A percentile compares a stretch with the other conserved stretches of the same genome.
Conservation (phyloP, 2,797 vertebrate genomes). For the Sebastes matsubarae region DNA sequence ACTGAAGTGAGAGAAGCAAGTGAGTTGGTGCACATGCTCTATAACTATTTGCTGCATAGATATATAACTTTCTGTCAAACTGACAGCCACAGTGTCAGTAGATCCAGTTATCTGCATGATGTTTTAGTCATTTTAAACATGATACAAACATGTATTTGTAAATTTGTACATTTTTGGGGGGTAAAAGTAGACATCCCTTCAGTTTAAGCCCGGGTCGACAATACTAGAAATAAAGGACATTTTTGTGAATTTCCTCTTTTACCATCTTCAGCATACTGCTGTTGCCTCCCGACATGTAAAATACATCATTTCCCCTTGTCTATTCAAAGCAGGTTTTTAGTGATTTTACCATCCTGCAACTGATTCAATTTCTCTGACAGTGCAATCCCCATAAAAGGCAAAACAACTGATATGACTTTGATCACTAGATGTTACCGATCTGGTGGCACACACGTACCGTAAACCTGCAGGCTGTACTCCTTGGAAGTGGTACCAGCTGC, state of each 20-base stretch:
- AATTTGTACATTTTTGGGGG: not conserved
- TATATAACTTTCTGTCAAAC: not conserved
- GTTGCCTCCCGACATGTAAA: not conserved
- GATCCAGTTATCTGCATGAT: not conserved
- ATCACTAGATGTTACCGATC: not conserved
- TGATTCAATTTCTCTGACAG: not conserved
- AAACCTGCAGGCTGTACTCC: slow-evolving; percentile 91
- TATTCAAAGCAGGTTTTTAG: not conserved
- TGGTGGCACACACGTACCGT: slow-evolving; percentile 80
- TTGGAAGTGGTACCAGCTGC: slow-evolving; percentile 86
- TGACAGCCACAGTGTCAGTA: not conserved
- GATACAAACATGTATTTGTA: not conserved
- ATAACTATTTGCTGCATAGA: not conserved
- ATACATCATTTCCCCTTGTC: not conserved
- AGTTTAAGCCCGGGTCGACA: not conserved
- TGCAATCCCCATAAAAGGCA: not conserved
- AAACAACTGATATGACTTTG: not conserved
- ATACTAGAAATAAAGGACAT: not conserved
- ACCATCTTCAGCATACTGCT: not conserved
- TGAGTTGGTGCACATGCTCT: slow-evolving; percentile 24
- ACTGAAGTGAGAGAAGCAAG: slow-evolving; percentile 79
- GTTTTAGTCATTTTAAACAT: not conserved
- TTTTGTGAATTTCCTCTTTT: not conserved
- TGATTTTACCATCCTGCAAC: not conserved
- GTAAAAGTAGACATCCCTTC: not conserved